Evolutionary conservation across 2,888 invertebrate genomes (phyloP), one percentile per base, ranked within the genome.

Genomic region (Xanthia icteritia): DNA sequence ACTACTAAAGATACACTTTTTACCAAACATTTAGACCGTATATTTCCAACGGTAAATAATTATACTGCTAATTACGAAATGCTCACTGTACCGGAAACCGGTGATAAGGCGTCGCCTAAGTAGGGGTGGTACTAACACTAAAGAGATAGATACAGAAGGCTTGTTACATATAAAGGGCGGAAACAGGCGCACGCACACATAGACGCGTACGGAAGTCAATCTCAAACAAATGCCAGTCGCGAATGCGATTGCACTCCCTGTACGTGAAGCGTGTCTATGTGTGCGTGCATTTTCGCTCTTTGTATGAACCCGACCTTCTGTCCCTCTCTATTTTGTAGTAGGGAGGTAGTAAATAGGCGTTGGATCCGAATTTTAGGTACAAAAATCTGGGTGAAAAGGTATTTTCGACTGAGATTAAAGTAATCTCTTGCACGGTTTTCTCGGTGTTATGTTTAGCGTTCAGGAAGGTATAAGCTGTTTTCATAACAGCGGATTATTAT

Each of bases 51-150:
- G 79, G 77, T 88, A 88, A 88, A 86, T 90, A 91, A 92, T 92
- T 90, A 91, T 87, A 82, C 81, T 79, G 86, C 89, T 92, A 92
- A 92, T 92, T 92, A 90, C 88, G 63, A 72, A 82, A 67, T 76
- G 86, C 60, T 84, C 91, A 87, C 85, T 89, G 89, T 89, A 81
- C 76, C 90, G 92, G 91, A 92, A 92, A 91, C 79, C 63, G 48
- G 83, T 84, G 92, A 92, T 92, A 92, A 92, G 88, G 77, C 67
- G 70, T 36, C 67, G 77, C 65, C 82, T 79, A 85, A 84, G 82
- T 87, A 79, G 72, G 74, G 73, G 63, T 58, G 74, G 72, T 74
- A 81, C 42, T 61, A 39, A 69, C 42, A 51, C 51, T 17, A 20
- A 4, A 45, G 1, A 74, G 36, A 20, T 0, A 5, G 5, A 0